Percentiles rank a stretch among this genome's conserved stretches.
phyloP scores from a whole-genome alignment of 2,797 vertebrate species.

The Artibeus lituratus region DNA sequence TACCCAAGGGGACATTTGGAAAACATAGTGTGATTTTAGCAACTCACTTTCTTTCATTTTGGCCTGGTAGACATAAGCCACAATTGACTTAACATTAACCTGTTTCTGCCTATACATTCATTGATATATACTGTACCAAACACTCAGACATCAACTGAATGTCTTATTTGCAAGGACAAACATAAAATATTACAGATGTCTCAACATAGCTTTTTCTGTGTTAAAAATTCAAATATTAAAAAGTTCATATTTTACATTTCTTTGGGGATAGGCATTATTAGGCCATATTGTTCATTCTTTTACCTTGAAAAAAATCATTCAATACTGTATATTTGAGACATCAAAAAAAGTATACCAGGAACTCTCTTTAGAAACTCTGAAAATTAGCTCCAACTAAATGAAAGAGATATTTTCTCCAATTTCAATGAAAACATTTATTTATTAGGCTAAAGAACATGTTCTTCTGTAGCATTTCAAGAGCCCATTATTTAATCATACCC shows the following conservation, averaged over 20 bases:
- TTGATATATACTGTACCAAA: neutral
- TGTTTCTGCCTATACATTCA: neutral
- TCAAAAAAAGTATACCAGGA: neutral
- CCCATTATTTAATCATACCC: neutral
- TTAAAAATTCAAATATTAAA: slow-evolving; percentile 5
- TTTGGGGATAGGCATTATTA: neutral
- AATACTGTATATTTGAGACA: neutral
- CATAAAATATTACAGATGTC: neutral
- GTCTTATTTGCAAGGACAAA: neutral
- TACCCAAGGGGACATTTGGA: neutral
- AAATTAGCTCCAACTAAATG: neutral
- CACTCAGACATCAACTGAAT: neutral
- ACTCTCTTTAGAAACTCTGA: neutral
- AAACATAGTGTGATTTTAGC: neutral
- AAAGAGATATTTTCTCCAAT: neutral
- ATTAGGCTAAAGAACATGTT: neutral
- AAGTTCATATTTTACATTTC: neutral
- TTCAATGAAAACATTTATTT: neutral
- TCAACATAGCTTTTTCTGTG: neutral
- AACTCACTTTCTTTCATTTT: neutral
- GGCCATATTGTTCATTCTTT: neutral
- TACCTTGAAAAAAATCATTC: neutral
- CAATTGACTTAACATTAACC: neutral
- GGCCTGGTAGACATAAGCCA: neutral
- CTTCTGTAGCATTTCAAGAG: neutral